Conservation (phyloP, 2,797 vertebrate species). For the Eurystomus glaucurus region DNA sequence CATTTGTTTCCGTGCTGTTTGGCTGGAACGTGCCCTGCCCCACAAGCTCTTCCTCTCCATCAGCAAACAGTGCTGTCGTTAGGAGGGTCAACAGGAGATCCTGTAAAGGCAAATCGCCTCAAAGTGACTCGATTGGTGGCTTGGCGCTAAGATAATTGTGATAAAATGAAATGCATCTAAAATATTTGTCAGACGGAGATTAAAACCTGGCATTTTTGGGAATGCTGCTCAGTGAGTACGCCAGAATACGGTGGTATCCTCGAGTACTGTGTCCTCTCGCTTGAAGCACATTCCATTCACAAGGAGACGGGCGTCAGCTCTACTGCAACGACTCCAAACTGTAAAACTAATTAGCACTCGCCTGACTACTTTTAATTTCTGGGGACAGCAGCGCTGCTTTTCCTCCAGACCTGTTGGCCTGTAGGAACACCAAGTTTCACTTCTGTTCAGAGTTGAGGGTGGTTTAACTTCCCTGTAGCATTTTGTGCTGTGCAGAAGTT, state of each 20-base stretch:
- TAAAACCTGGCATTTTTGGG: not conserved
- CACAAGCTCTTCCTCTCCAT: fast-evolving
- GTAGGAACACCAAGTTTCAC: not conserved
- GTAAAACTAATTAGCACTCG: not conserved
- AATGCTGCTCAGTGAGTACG: not conserved
- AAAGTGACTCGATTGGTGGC: not conserved
- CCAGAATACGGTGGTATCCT: fast-evolving
- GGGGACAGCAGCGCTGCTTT: not conserved
- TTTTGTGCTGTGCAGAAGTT: not conserved
- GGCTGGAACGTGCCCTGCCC: not conserved
- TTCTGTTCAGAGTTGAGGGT: not conserved
- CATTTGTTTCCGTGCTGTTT: not conserved
- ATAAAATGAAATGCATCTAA: not conserved
- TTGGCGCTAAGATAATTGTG: not conserved
- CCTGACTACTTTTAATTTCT: not conserved
- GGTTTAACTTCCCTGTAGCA: not conserved
- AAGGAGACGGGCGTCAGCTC: not conserved
- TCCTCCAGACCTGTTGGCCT: not conserved
- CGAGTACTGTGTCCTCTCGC: not conserved
- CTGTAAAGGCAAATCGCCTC: not conserved
- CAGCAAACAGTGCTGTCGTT: not conserved
- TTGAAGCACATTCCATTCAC: not conserved
- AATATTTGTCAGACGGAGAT: not conserved
- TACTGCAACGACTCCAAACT: not conserved
- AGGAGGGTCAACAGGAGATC: not conserved